phyloP scores from a whole-genome alignment of 2,888 invertebrate species.

The Lissonota sp. region DNA sequence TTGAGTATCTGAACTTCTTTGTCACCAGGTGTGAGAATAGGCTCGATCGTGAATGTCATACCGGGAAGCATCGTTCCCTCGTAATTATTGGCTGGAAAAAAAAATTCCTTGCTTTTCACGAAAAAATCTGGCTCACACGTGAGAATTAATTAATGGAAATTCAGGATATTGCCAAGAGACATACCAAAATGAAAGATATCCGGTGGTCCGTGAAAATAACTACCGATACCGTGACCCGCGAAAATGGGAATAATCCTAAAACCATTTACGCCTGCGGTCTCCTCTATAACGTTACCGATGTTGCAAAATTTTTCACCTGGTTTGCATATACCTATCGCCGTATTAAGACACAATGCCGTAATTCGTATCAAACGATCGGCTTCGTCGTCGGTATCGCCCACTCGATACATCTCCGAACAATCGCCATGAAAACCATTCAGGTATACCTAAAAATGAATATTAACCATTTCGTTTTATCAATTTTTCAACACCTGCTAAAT shows the following conservation, averaged over 20 bases:
- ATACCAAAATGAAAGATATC: slow-evolving; percentile 94
- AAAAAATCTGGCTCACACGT: no score
- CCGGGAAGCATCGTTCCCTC: slow-evolving; percentile 91
- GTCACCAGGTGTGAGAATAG: slow-evolving; percentile 91
- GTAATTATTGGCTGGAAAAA: slow-evolving; percentile 86
- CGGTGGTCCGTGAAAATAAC: slow-evolving; percentile 96
- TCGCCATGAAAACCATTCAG: slow-evolving; percentile 95
- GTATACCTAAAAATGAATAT: slow-evolving; percentile 87
- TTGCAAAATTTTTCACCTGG: slow-evolving; percentile 84
- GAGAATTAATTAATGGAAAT: no score
- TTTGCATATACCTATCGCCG: slow-evolving; percentile 86
- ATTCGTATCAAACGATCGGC: slow-evolving; percentile 89
- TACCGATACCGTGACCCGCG: slow-evolving; percentile 96
- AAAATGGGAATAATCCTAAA: slow-evolving; percentile 91
- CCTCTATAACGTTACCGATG: slow-evolving; percentile 87
- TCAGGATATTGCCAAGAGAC: not conserved
- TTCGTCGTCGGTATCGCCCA: slow-evolving; percentile 92
- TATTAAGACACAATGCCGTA: slow-evolving; percentile 89
- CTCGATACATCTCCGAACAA: slow-evolving; percentile 93
- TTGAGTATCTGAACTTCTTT: slow-evolving; percentile 89
- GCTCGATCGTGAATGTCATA: slow-evolving; percentile 99
- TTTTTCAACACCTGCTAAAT: not conserved
- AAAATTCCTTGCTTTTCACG: not conserved
- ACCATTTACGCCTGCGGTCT: slow-evolving; percentile 87
- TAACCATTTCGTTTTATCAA: not conserved